Evolutionary conservation across 2,113 vertebrate species (phyloP).

Genomic region (Pseudorectes ferrugineus): DNA sequence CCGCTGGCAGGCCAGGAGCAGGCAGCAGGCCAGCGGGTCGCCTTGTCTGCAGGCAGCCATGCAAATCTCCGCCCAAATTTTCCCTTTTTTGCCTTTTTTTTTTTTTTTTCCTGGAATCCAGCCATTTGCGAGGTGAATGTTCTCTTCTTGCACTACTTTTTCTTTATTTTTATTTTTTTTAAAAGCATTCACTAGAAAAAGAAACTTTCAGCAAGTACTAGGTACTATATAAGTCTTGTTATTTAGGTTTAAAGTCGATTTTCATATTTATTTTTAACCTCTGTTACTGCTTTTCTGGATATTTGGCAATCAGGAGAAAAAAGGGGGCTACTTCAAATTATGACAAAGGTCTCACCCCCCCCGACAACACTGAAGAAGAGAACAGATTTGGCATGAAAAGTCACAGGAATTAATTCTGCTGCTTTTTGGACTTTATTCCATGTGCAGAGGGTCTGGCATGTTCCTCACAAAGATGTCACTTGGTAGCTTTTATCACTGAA

Average conservation of each 20-base stretch:
- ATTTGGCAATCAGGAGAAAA: not conserved
- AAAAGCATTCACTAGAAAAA: not conserved
- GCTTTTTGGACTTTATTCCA: not conserved
- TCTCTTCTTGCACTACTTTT: not conserved
- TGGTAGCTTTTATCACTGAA: not conserved
- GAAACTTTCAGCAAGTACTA: constrained; percentile 17
- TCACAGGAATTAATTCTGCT: constrained; percentile 4
- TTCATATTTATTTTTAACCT: not conserved
- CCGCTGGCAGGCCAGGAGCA: not conserved
- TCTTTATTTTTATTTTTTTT: not conserved
- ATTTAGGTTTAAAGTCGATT: not conserved
- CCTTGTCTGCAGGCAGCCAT: not conserved
- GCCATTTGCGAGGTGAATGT: constrained; percentile 20
- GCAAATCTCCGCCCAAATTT: not conserved
- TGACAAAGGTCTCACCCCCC: constrained; percentile 3
- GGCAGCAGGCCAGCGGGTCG: not conserved
- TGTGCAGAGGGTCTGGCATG: not conserved
- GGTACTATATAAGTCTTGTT: not conserved
- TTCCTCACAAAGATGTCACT: not conserved
- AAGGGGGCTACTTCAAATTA: not conserved
- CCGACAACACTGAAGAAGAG: not conserved
- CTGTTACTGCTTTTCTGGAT: constrained; percentile 3
- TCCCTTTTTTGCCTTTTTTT: not conserved
- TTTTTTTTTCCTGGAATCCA: not conserved
- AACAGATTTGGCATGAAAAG: not conserved